Conservation (phyloP, 1,140 invertebrate species). For the Pissodes strobi region DNA sequence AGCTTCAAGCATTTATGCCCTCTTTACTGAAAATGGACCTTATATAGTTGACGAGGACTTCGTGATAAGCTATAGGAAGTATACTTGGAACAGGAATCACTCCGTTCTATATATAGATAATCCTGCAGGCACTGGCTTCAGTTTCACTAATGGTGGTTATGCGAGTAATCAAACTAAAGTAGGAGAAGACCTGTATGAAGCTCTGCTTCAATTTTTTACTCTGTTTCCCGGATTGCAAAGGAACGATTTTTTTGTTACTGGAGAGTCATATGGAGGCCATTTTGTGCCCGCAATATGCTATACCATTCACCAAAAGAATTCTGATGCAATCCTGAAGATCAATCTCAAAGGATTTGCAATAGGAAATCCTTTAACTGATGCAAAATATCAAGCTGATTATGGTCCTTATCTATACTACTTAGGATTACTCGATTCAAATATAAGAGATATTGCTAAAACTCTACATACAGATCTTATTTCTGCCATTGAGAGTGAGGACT, state of each 20-base stretch:
- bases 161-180: conserved; percentile 67
- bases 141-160: conserved; percentile 71
- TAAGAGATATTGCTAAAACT: conserved; percentile 60
- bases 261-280: conserved; percentile 85
- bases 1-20: conserved; percentile 68
- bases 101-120: conserved; percentile 83
- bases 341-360: conserved; percentile 78
- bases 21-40: conserved; percentile 73
- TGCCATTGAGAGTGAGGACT: conserved; percentile 17
- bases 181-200: conserved; percentile 67
- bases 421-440: conserved; percentile 71
- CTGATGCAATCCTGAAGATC: conserved; percentile 62
- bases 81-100: conserved; percentile 69
- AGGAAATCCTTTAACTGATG: conserved; percentile 83
- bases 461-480: background rate
- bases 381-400: conserved; percentile 74
- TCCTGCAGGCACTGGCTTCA: conserved; percentile 79
- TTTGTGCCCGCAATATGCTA: conserved; percentile 78
- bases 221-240: conserved; percentile 69
- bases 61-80: conserved; percentile 59
- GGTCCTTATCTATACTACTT: conserved; percentile 72
- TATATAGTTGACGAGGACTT: conserved; percentile 57
- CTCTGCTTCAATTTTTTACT: conserved; percentile 72
- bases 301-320: conserved; percentile 71
- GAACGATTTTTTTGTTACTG: conserved; percentile 75